phyloP scores from a whole-genome alignment of 2,888 invertebrate species.

The Dynastes hyllus region DNA sequence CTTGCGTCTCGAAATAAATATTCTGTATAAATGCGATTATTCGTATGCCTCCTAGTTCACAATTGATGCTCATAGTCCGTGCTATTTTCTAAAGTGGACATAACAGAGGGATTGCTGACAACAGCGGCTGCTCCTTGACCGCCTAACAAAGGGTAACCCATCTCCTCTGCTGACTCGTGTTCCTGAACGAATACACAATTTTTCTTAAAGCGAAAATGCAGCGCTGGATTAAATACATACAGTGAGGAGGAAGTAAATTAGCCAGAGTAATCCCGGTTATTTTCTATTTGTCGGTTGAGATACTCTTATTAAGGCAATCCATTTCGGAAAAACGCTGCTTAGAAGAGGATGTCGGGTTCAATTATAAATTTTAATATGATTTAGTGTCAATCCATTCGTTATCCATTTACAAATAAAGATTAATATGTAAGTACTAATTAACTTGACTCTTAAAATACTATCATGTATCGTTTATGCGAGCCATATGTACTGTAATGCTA shows the following conservation, averaged over 20 bases:
- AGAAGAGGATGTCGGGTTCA: too few species aligned
- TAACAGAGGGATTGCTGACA: conserved; percentile 35
- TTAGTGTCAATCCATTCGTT: too few species aligned
- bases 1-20: conserved; percentile 37
- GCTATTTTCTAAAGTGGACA: conserved; percentile 31
- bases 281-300: conserved; percentile 9
- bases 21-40: conserved; percentile 46
- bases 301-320: conserved; percentile 1
- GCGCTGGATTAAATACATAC: conserved; percentile 23
- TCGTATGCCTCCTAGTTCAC: conserved; percentile 28
- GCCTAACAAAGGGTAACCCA: conserved; percentile 22
- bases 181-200: conserved; percentile 13
- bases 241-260: conserved; percentile 30
- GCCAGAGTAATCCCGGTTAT: conserved; percentile 17
- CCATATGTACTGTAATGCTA: too few species aligned
- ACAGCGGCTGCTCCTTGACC: conserved; percentile 13
- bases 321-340: background rate
- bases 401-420: too few species aligned
- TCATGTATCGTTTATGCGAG: too few species aligned
- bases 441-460: too few species aligned
- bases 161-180: conserved; percentile 16
- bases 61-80: conserved; percentile 38
- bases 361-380: too few species aligned
- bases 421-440: too few species aligned
- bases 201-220: conserved; percentile 19